Conservation (phyloP, 2,797 vertebrate species). For the Neosilurus hyrtlii region DNA sequence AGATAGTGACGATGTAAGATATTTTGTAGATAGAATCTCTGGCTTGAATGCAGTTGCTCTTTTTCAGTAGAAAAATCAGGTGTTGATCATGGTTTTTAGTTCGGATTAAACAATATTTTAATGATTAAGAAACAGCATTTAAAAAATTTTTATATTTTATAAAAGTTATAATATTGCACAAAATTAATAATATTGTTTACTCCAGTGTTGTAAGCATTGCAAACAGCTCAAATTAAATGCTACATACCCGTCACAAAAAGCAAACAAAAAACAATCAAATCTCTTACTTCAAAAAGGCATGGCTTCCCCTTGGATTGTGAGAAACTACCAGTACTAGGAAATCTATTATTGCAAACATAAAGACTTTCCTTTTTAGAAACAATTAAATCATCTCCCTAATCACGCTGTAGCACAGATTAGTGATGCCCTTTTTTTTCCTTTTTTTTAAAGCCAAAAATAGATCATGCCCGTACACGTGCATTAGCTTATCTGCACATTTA, state of each 20-base stretch:
- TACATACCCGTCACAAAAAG: not conserved
- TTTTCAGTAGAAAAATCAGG: not conserved
- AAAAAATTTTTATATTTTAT: too few relatives aligned
- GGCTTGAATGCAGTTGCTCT: not conserved
- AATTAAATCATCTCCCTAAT: not conserved
- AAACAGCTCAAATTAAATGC: not conserved
- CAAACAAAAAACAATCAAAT: not conserved
- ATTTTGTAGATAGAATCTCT: conserved; percentile 23
- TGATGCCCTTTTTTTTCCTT: too few relatives aligned
- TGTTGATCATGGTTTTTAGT: not conserved
- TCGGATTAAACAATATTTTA: not conserved
- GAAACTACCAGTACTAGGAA: not conserved
- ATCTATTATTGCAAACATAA: not conserved
- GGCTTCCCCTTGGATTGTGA: not conserved
- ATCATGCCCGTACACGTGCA: too few relatives aligned
- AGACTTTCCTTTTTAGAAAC: not conserved
- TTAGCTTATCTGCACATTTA: too few relatives aligned
- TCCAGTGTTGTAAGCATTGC: not conserved
- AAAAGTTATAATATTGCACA: too few relatives aligned
- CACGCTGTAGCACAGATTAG: not conserved
- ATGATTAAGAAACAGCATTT: not conserved
- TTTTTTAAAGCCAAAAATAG: too few relatives aligned
- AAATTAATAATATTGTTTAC: not conserved
- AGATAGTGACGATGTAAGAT: conserved; percentile 56
- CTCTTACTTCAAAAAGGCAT: not conserved